phyloP scores from a whole-genome alignment of 1,140 invertebrate species.

The Drosophila gunungcola region DNA sequence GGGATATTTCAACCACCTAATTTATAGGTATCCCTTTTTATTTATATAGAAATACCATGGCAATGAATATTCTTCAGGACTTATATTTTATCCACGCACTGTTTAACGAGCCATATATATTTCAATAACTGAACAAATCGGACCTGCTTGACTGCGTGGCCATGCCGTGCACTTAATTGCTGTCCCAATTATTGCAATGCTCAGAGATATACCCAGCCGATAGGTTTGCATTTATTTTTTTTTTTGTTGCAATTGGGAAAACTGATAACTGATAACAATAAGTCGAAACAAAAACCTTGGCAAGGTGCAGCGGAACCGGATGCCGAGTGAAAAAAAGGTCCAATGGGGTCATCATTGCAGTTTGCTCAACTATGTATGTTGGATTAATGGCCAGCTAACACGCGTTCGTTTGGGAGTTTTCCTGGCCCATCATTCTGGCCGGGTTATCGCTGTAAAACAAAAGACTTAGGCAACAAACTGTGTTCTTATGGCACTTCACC shows the following conservation, averaged over 20 bases:
- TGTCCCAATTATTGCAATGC: slow-evolving; percentile 55
- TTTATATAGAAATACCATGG: too few relatives aligned
- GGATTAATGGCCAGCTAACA: slow-evolving; percentile 63
- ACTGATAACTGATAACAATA: slow-evolving; percentile 32
- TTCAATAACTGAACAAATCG: slow-evolving; percentile 31
- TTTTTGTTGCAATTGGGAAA: slow-evolving; percentile 48
- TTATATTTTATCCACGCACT: slow-evolving; percentile 5
- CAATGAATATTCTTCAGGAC: background rate
- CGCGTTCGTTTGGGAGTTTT: slow-evolving; percentile 43
- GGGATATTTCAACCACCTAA: too few relatives aligned
- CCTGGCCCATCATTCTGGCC: slow-evolving; percentile 25
- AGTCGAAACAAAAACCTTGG: slow-evolving; percentile 38
- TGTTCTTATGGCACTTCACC: slow-evolving; percentile 32
- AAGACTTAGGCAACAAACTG: slow-evolving; percentile 77
- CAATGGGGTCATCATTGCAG: slow-evolving; percentile 53
- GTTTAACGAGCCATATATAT: slow-evolving; percentile 12
- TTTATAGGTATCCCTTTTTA: too few relatives aligned
- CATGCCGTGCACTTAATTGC: slow-evolving; percentile 70
- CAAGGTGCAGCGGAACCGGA: slow-evolving; percentile 76
- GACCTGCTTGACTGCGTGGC: slow-evolving; percentile 57
- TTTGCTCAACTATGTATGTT: slow-evolving; percentile 46
- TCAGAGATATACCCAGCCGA: slow-evolving; percentile 48
- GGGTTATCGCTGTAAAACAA: slow-evolving; percentile 61
- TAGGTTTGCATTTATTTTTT: slow-evolving; percentile 45
- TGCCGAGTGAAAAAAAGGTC: slow-evolving; percentile 38